Conservation (phyloP, 2,113 vertebrate species). For the Pelecanus crispus region DNA sequence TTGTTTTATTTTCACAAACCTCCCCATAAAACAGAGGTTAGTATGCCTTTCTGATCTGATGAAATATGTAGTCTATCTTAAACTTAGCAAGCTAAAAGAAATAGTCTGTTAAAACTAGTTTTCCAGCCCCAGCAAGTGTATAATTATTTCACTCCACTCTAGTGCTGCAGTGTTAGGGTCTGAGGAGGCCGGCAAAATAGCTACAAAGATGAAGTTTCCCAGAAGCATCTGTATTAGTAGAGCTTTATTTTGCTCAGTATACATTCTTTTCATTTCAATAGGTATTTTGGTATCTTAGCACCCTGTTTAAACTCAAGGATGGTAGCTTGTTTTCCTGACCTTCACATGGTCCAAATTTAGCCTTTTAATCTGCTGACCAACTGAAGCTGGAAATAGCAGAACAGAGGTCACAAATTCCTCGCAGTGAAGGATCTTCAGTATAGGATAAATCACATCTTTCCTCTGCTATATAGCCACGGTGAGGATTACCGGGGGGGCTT, state of each 20-base stretch:
- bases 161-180: background rate
- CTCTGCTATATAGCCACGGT: background rate
- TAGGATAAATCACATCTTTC: background rate
- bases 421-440: background rate
- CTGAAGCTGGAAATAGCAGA: background rate
- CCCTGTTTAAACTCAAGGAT: background rate
- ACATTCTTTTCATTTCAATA: background rate
- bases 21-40: background rate
- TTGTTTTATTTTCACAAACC: background rate
- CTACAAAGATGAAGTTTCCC: background rate
- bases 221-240: background rate
- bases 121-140: background rate
- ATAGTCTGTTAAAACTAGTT: background rate
- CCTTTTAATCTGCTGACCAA: conserved; percentile 5
- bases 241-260: background rate
- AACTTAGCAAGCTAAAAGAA: conserved; percentile 6
- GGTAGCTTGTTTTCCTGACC: background rate
- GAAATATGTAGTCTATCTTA: background rate
- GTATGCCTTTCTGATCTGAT: background rate
- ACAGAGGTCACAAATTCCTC: background rate
- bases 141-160: background rate
- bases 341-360: background rate
- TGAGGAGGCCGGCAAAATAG: background rate
- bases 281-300: background rate
- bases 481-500: background rate